A percentile compares a stretch with the other conserved stretches of the same genome.
phyloP scores from a whole-genome alignment of 2,888 invertebrate species.

The Anoplius nigerrimus region DNA sequence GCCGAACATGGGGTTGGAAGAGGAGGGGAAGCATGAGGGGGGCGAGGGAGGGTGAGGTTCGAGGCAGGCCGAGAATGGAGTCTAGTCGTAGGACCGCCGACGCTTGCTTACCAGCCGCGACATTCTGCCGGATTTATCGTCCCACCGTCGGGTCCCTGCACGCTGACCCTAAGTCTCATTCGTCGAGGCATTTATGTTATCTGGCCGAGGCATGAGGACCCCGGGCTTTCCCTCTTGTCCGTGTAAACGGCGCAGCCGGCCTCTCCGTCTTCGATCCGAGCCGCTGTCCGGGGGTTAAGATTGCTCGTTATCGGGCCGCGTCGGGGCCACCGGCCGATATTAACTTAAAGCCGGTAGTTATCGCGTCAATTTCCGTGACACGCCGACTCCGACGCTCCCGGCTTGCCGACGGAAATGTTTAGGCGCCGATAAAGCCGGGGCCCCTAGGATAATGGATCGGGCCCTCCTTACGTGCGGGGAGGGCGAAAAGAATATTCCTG shows the following conservation, averaged over 20 bases:
- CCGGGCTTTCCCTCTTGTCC: conserved; percentile 16
- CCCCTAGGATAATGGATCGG: no score
- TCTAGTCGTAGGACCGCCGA: conserved; percentile 2
- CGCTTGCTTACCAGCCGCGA: conserved; percentile 15
- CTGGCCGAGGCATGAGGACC: conserved; percentile 32
- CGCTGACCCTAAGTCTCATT: conserved; percentile 34
- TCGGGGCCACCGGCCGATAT: conserved; percentile 13
- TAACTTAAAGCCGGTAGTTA: conserved; percentile 31
- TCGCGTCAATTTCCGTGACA: conserved; percentile 23
- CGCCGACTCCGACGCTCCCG: no score
- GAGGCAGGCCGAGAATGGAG: no score
- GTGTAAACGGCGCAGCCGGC: conserved; percentile 21
- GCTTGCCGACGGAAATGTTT: no score
- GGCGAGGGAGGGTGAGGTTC: no score
- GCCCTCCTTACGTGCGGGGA: no score
- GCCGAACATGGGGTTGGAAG: no score
- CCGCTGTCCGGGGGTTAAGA: conserved; percentile 15
- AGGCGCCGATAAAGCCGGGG: no score
- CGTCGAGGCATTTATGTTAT: conserved; percentile 48
- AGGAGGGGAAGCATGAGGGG: no score
- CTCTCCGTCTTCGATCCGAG: conserved; percentile 5
- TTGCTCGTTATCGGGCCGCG: conserved; percentile 34
- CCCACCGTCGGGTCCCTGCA: conserved; percentile 15
- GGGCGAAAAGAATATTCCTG: no score
- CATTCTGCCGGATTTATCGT: conserved; percentile 34